These are phyloP conservation scores for Rhynchonema sp. DNA, from an alignment of 2,888 invertebrate genomes.

Conservation along the genomic window DNA sequence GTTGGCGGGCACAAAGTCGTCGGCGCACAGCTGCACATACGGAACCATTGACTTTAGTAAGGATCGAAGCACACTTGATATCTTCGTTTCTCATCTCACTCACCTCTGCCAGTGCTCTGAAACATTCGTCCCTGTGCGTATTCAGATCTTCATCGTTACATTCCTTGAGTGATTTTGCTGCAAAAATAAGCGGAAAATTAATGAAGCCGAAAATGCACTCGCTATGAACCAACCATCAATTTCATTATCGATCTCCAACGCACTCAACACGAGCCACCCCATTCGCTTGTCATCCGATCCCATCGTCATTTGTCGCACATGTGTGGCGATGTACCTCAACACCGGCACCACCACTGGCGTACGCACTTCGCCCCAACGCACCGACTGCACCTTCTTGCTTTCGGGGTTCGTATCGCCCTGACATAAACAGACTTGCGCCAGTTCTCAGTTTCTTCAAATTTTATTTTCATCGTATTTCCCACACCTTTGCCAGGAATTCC, in stretches of 20 bases:
- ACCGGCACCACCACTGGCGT: conserved; percentile 14
- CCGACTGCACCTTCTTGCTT: conserved; percentile 9
- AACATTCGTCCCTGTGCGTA: conserved; percentile 5
- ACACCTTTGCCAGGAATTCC: conserved; percentile 46
- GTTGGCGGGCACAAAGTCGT: conserved; percentile 18
- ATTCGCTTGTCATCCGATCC: conserved; percentile 8
- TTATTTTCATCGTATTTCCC: too few species aligned
- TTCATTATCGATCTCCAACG: conserved; percentile 10
- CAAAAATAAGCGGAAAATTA: conserved; percentile 6
- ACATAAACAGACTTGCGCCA: background rate
- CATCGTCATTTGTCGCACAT: conserved; percentile 18
- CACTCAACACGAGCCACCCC: conserved; percentile 10
- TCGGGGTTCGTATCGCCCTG: conserved; percentile 7
- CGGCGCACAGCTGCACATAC: conserved; percentile 9
- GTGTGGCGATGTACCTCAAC: conserved; percentile 18
- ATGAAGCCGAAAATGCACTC: too few species aligned
- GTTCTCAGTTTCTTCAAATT: too few species aligned
- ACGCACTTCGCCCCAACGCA: conserved; percentile 17
- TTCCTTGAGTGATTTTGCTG: conserved; percentile 13
- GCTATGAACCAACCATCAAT: too few species aligned
- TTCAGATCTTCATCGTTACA: too few species aligned
- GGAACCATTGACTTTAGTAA: background rate
- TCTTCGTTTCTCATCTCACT: too few species aligned
- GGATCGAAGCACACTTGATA: background rate
- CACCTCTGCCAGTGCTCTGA: conserved; percentile 15